Evolutionary conservation across 2,888 invertebrate species (phyloP), one percentile per base, ranked within the genome.

Genomic region (Muscina levida): DNA sequence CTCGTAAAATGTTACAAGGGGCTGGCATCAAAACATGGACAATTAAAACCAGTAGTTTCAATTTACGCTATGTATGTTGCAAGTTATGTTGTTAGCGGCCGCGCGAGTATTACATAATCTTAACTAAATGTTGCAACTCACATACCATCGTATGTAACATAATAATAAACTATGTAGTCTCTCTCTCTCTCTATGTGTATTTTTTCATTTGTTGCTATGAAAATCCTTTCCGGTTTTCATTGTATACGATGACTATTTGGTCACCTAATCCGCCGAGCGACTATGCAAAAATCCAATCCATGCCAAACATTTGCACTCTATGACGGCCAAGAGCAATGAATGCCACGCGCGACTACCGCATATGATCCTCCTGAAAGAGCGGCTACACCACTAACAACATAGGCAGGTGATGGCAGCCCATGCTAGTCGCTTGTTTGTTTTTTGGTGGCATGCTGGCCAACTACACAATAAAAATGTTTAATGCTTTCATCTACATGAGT

Each of bases 161-260:
- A n/a, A n/a, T n/a, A 17, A 59, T n/a, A 65, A 44, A 31, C 31
- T 31, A 31, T 31, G 31, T 31, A 31, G 53, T 71, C 65, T 62
- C 71, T 44, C 10, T 37, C 37, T 10, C 37, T 10, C 37, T 10
- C 37, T 6, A 4, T 6, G 37, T 44, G 44, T 44, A 22, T n/a
- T n/a, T n/a, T n/a, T n/a, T n/a, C n/a, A n/a, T n/a, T n/a, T n/a
- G 24, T 10, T 31, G 53, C 24, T 22, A 42, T 22, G 42, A 39
- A 75, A 80, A 77, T 81, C 81, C 81, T 81, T 81, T 81, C 81
- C 77, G 77, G 81, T 77, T 81, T 81, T 77, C 72, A 66, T 31
- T 31, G 31, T 31, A 8, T 31, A 31, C 8, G 31, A 5, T 77
- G 67, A 67, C 71, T 74, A 71, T 77, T 77, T 77, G 80, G 73